These are phyloP conservation scores for Tetrax tetrax DNA, from an alignment of 2,113 vertebrate species.

Conservation along the genomic window DNA sequence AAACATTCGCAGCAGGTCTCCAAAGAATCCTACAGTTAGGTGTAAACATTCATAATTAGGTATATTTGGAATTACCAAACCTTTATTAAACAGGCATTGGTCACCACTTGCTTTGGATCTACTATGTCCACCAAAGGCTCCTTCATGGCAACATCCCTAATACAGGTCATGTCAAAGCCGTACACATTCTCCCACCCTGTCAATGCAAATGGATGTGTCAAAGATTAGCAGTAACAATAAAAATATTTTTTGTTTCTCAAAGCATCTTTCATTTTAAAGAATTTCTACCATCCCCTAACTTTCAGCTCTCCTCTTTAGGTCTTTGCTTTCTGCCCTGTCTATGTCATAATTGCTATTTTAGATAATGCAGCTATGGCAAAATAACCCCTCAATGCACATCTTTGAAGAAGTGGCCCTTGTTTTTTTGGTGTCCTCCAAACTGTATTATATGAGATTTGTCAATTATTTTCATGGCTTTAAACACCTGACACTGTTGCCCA, in stretches of 20 bases:
- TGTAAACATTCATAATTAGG: not conserved
- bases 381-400: not conserved
- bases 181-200: constrained; percentile 99
- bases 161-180: constrained; percentile 99
- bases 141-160: constrained; percentile 96
- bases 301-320: not conserved
- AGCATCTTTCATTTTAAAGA: not conserved
- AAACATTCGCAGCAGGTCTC: not conserved
- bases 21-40: not conserved
- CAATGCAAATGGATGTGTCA: constrained; percentile 44
- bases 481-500: not conserved
- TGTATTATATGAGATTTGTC: not conserved
- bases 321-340: not conserved
- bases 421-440: not conserved
- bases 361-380: not conserved
- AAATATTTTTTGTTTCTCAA: not conserved
- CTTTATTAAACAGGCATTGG: constrained; percentile 96
- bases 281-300: not conserved
- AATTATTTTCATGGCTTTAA: not conserved
- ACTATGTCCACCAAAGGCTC: constrained; percentile 97
- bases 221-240: not conserved
- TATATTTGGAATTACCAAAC: constrained; percentile 75
- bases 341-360: not conserved
- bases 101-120: constrained; percentile 97
- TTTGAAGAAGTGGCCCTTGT: not conserved